Conservation (phyloP, 2,888 invertebrate species). For the Polyploca ridens region DNA sequence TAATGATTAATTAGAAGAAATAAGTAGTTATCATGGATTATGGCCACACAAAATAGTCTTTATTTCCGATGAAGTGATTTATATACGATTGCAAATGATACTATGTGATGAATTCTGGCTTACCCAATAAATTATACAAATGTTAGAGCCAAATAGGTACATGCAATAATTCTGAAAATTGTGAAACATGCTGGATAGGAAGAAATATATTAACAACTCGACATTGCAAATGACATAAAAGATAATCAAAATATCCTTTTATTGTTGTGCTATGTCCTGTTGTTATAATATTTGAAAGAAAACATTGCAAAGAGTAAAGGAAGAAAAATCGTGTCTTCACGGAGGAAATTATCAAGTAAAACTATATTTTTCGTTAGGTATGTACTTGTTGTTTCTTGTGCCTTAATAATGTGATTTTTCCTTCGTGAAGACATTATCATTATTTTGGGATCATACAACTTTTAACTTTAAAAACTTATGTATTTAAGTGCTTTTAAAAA, state of each 20-base stretch:
- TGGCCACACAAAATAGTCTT: slow-evolving; percentile 82
- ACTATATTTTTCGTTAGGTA: no score
- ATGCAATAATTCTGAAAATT: slow-evolving; percentile 53
- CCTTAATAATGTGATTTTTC: slow-evolving; percentile 20
- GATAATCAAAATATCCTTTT: slow-evolving; percentile 26
- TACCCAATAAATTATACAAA: slow-evolving; percentile 42
- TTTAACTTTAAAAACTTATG: not conserved
- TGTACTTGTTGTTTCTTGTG: not conserved
- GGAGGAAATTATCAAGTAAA: slow-evolving; percentile 24
- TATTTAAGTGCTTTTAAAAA: not conserved
- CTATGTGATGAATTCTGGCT: slow-evolving; percentile 54
- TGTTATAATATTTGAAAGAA: slow-evolving; percentile 62
- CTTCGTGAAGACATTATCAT: slow-evolving; percentile 39
- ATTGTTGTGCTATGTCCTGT: slow-evolving; percentile 55
- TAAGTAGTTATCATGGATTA: slow-evolving; percentile 36
- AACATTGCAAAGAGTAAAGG: slow-evolving; percentile 82
- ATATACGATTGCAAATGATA: slow-evolving; percentile 43
- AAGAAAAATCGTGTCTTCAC: slow-evolving; percentile 42
- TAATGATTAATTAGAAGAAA: slow-evolving; percentile 37
- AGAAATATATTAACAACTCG: slow-evolving; percentile 52
- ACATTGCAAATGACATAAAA: slow-evolving; percentile 42
- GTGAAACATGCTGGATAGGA: slow-evolving; percentile 61
- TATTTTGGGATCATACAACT: not conserved
- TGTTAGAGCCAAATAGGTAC: slow-evolving; percentile 40
- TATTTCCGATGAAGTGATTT: slow-evolving; percentile 46